Percentiles rank a stretch among this genome's conserved stretches.
Conservation (phyloP, 2,113 vertebrate genomes). For the Choloepus hoffmanni region DNA sequence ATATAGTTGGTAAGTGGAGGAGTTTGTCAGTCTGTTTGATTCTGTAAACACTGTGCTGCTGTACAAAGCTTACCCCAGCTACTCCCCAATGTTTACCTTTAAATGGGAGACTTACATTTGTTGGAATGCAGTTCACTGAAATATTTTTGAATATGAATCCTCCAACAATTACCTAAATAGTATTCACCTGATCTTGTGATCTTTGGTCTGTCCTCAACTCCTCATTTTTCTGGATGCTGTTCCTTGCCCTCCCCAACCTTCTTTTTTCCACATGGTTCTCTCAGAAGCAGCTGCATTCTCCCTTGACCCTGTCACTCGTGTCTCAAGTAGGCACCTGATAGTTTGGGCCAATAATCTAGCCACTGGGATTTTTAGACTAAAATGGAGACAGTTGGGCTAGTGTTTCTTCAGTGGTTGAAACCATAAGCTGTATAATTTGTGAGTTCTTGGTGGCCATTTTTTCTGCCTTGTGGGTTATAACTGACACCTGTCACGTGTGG, state of each 20-base stretch:
- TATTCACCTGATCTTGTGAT: background rate
- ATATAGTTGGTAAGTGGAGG: background rate
- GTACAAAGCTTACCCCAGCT: background rate
- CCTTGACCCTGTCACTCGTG: background rate
- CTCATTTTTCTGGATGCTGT: background rate
- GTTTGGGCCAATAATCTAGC: background rate
- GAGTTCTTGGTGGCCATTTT: background rate
- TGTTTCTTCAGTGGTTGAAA: background rate
- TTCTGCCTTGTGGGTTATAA: background rate
- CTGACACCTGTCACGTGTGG: background rate
- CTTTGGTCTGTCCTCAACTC: background rate
- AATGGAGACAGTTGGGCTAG: background rate
- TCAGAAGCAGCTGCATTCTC: background rate
- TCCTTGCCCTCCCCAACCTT: background rate
- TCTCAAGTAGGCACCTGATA: background rate
- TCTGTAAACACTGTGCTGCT: background rate
- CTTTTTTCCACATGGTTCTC: background rate
- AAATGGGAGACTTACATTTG: background rate
- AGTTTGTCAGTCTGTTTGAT: background rate
- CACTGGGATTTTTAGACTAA: background rate
- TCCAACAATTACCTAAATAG: background rate
- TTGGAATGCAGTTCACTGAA: background rate
- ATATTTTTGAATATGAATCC: background rate
- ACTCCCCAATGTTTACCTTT: background rate
- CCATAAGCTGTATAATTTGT: background rate